phyloP scores from a whole-genome alignment of 2,888 invertebrate species.

The Tupiocoris notatus region DNA sequence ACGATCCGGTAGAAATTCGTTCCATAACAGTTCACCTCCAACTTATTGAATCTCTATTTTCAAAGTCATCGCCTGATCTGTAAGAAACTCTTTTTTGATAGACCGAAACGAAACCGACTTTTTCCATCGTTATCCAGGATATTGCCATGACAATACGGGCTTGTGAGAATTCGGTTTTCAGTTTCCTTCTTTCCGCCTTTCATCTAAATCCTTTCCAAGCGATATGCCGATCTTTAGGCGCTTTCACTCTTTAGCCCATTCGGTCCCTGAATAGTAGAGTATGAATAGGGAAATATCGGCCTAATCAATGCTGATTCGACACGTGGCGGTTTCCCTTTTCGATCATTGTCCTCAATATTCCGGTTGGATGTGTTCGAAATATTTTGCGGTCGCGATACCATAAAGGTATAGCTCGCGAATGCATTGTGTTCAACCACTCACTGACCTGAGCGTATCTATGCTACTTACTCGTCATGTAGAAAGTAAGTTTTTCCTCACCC shows the following conservation, averaged over 20 bases:
- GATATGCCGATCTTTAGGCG: not conserved
- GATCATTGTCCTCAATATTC: not conserved
- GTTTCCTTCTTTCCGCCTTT: not conserved
- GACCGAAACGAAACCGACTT: not conserved
- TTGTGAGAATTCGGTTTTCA: not conserved
- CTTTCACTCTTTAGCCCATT: not conserved
- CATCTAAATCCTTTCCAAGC: not conserved
- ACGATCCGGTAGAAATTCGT: not conserved
- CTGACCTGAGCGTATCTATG: not conserved
- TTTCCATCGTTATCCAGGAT: not conserved
- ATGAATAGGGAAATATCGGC: constrained; percentile 25
- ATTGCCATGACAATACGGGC: not conserved
- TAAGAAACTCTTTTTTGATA: not conserved
- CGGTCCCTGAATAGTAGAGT: too few species aligned
- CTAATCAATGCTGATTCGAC: constrained; percentile 32
- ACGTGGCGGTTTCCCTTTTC: constrained; percentile 29
- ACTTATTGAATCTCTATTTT: not conserved
- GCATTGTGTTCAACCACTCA: not conserved
- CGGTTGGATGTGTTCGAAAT: not conserved
- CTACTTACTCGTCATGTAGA: not conserved
- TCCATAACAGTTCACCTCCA: not conserved
- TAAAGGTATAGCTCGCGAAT: not conserved
- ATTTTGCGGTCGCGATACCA: not conserved
- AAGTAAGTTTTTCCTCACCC: constrained; percentile 8
- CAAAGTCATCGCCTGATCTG: not conserved